Conservation (phyloP, 2,797 vertebrate genomes). For the Ibycter americanus region DNA sequence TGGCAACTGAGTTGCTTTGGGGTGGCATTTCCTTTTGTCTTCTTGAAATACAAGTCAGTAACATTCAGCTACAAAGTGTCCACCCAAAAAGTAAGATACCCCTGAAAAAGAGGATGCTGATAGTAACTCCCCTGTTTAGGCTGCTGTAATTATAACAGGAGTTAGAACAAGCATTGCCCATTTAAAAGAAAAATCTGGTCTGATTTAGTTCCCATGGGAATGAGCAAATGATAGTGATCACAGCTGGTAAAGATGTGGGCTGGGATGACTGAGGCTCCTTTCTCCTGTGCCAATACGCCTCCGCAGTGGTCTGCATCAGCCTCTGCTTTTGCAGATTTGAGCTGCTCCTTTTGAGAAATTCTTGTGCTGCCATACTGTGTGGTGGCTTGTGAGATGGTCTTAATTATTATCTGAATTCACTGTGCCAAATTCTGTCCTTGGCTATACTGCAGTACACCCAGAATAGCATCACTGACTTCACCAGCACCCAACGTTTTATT, state of each 20-base stretch:
- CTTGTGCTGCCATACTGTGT: not conserved
- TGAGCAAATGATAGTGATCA: not conserved
- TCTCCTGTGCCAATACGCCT: not conserved
- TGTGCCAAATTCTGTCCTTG: not conserved
- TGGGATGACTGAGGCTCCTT: not conserved
- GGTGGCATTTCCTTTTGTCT: not conserved
- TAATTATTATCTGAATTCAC: not conserved
- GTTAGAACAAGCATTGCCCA: not conserved
- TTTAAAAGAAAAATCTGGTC: not conserved
- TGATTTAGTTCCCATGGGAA: not conserved
- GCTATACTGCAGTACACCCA: not conserved
- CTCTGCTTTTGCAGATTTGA: not conserved
- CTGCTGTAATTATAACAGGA: not conserved
- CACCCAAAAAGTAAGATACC: rapidly evolving
- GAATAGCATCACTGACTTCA: not conserved
- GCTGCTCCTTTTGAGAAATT: slow-evolving; percentile 38
- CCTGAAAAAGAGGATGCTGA: not conserved
- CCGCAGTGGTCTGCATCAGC: not conserved
- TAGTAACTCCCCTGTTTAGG: not conserved
- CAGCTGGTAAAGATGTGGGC: not conserved
- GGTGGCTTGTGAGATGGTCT: not conserved
- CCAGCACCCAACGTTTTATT: not conserved
- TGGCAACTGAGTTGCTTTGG: not conserved
- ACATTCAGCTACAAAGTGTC: not conserved
- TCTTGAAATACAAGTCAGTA: not conserved